phyloP scores from a whole-genome alignment of 2,888 invertebrate genomes.

The Cantharis rustica region DNA sequence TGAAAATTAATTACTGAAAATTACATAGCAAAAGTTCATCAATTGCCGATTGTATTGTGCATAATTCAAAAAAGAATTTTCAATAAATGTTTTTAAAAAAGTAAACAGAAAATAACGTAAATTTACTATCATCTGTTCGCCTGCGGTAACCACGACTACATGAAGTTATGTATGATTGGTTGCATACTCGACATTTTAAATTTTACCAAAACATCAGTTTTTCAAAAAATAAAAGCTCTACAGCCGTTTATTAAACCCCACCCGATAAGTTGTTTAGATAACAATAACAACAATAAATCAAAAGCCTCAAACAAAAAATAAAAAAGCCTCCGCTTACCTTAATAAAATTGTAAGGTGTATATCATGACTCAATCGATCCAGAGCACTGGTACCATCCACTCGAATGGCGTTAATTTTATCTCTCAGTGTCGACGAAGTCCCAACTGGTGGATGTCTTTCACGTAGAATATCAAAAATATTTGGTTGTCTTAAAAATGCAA shows the following conservation, averaged over 20 bases:
- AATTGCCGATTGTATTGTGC: too few species aligned
- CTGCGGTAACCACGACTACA: neutral
- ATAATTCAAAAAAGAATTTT: too few species aligned
- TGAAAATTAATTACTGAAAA: too few species aligned
- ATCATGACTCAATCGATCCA: slow-evolving; percentile 88
- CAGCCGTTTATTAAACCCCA: too few species aligned
- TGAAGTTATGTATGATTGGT: neutral
- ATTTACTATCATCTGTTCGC: neutral
- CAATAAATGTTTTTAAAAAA: too few species aligned
- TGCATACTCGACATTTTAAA: neutral
- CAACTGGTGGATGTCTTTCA: slow-evolving; percentile 77
- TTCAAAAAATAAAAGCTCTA: too few species aligned
- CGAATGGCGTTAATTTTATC: slow-evolving; percentile 89
- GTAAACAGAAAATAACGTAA: neutral
- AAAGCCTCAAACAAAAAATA: too few species aligned
- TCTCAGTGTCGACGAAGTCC: slow-evolving; percentile 72
- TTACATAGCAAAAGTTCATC: too few species aligned
- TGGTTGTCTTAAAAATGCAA: slow-evolving; percentile 93
- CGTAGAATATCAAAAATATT: slow-evolving; percentile 91
- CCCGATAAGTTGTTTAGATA: too few species aligned
- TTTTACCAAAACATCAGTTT: too few species aligned
- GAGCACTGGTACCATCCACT: slow-evolving; percentile 85
- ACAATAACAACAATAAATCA: too few species aligned
- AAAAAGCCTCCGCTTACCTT: slow-evolving; percentile 70
- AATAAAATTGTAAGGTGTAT: slow-evolving; percentile 90